Evolutionary conservation across 2,888 invertebrate genomes (phyloP).

Genomic region (Penaeus monodon): DNA sequence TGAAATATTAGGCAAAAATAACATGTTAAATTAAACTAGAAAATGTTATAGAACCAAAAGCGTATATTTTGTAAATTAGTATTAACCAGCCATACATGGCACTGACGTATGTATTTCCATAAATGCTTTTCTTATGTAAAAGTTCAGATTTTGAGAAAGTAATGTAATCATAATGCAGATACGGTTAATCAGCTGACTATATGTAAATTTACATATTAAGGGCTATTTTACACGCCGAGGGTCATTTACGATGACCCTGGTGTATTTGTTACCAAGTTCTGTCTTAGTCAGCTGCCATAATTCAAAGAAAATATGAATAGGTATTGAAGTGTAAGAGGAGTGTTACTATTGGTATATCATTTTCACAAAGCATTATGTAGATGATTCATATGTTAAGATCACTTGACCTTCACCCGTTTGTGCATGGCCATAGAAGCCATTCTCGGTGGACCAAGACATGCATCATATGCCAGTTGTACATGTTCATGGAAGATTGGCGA

Average conservation of each 20-base stretch:
- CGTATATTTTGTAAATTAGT: no score
- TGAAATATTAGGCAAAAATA: background rate
- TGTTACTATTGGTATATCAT: conserved; percentile 30
- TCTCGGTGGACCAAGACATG: conserved; percentile 57
- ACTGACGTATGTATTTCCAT: no score
- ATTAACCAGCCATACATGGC: no score
- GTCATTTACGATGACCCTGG: no score
- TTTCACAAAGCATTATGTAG: conserved; percentile 48
- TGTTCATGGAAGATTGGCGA: conserved; percentile 34
- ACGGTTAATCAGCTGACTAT: no score
- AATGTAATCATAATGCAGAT: no score
- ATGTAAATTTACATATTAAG: no score
- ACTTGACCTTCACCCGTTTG: conserved; percentile 44
- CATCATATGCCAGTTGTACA: conserved; percentile 38
- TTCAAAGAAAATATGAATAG: background rate
- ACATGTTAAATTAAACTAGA: conserved; percentile 4
- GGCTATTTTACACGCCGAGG: no score
- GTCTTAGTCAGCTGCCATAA: no score
- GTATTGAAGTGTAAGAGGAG: conserved; percentile 19
- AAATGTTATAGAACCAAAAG: background rate
- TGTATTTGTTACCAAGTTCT: no score
- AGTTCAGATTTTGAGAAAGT: no score
- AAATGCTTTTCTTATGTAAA: no score
- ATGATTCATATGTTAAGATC: conserved; percentile 30
- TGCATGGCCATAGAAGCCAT: conserved; percentile 44